phyloP scores from a whole-genome alignment of 2,888 invertebrate species.

The Perithous albicinctus region DNA sequence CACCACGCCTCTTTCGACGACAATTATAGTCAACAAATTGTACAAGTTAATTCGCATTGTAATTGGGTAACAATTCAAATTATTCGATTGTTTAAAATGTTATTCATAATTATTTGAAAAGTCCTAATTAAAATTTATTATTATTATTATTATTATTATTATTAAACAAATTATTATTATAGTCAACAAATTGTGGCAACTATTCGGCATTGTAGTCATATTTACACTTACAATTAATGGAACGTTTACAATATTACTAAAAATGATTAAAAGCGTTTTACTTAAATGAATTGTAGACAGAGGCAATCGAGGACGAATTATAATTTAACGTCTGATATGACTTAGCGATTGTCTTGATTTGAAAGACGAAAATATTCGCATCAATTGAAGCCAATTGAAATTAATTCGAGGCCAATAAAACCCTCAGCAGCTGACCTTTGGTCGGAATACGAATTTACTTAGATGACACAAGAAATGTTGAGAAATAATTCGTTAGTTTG shows the following conservation, averaged over 20 bases:
- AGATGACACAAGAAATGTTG: constrained; percentile 13
- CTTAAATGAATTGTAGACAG: no score
- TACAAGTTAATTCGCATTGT: not conserved
- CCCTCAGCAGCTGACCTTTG: constrained; percentile 12
- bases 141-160: no score
- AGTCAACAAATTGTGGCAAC: no score
- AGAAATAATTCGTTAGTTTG: not conserved
- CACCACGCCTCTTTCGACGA: constrained; percentile 2
- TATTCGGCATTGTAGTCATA: no score
- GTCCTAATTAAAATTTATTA: no score
- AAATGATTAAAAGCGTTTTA: no score
- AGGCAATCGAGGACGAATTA: constrained; percentile 5
- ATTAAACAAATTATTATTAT: no score
- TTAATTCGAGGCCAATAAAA: constrained; percentile 61
- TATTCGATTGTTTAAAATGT: no score
- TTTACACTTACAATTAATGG: no score
- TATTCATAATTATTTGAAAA: no score
- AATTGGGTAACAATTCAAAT: not conserved
- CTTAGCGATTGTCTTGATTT: constrained; percentile 3
- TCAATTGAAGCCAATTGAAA: constrained; percentile 60
- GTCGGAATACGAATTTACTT: constrained; percentile 19
- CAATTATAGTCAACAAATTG: constrained; percentile 30
- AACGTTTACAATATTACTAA: no score
- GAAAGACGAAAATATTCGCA: constrained; percentile 27
- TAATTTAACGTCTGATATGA: not conserved